Conservation (phyloP, 92 coral and sea anemone genomes). For the Diadumene lineata region DNA sequence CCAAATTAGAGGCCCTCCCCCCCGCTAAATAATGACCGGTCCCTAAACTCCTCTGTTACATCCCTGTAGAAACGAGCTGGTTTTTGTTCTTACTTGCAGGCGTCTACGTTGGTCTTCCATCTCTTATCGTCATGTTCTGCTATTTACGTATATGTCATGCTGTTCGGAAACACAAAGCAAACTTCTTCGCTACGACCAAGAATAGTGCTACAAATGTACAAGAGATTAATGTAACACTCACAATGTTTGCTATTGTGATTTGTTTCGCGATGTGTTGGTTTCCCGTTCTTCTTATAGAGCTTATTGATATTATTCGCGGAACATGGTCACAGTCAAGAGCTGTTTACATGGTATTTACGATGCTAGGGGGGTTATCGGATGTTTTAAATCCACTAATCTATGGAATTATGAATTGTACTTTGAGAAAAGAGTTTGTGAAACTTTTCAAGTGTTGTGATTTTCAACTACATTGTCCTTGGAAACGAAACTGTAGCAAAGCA, state of each 20-base stretch:
- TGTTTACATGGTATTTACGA: constrained; percentile 24
- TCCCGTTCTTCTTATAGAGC: constrained; percentile 31
- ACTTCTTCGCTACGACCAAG: neutral
- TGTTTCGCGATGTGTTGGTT: constrained; percentile 40
- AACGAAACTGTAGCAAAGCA: neutral
- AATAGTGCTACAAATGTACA: constrained; percentile 23
- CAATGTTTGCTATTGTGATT: constrained; percentile 38
- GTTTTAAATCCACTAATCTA: constrained; percentile 32
- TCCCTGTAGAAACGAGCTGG: constrained; percentile 18
- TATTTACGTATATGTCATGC: constrained; percentile 41
- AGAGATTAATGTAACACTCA: constrained; percentile 33
- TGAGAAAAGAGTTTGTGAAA: constrained; percentile 29
- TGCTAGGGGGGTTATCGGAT: constrained; percentile 18
- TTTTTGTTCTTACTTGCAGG: constrained; percentile 19
- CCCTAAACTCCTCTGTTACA: no score
- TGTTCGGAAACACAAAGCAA: constrained; percentile 28
- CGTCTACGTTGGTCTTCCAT: constrained; percentile 32
- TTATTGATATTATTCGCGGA: constrained; percentile 32
- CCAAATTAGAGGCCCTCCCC: no score
- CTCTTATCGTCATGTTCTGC: constrained; percentile 30
- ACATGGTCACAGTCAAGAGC: constrained; percentile 32
- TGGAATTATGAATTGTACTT: constrained; percentile 42
- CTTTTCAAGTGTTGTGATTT: neutral
- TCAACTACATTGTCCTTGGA: neutral
- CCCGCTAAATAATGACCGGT: no score